Evolutionary conservation across 2,113 vertebrate species (phyloP), one percentile per base, ranked within the genome.

Genomic region (Hippocampus barbouri): DNA sequence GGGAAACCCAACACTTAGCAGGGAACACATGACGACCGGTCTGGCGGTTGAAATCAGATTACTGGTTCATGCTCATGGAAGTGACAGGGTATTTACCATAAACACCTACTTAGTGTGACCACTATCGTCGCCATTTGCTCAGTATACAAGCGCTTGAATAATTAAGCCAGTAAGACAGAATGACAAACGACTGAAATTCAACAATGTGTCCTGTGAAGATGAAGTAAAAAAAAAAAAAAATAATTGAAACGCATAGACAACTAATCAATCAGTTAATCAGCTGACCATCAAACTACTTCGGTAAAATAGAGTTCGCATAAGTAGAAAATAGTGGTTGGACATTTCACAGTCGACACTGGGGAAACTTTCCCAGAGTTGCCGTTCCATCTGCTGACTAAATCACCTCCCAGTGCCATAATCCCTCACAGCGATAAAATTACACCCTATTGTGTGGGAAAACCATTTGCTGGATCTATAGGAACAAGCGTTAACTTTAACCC

Each of bases 1-100:
- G 83, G 83, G 90, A 89, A 89, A 91, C 88, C 76, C 85, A 81
- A 89, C 87, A 90, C 89, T 86, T 78, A 71, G 84, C 82, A 89
- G 74, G 63, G 73, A 89, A 89, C 88, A 87, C 87, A 86, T 80
- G 84, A 87, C 60, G 61, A 74, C 72, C 21, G 72, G 77, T 82
- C 79, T 73, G 85, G 83, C 83, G 82, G 79, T 80, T 89, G 69
- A 80, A 85, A 87, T 89, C 87, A 90, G 89, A 89, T 91, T 88
- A 87, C 75, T 67, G 69, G 78, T 81, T 79, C 73, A 72, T 69
- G 78, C 68, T 83, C 68, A 74, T 79, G 78, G 79, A 83, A 85
- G 73, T 84, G 83, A 88, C 87, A 86, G 9, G 59, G 77, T 84
- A 82, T 91, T 89, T 86, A 89, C 83, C 69, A 77, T 83, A 81